These are phyloP conservation scores for Arrhamphus sclerolepis DNA, from an alignment of 2,797 vertebrate genomes.

Conservation along the genomic window DNA sequence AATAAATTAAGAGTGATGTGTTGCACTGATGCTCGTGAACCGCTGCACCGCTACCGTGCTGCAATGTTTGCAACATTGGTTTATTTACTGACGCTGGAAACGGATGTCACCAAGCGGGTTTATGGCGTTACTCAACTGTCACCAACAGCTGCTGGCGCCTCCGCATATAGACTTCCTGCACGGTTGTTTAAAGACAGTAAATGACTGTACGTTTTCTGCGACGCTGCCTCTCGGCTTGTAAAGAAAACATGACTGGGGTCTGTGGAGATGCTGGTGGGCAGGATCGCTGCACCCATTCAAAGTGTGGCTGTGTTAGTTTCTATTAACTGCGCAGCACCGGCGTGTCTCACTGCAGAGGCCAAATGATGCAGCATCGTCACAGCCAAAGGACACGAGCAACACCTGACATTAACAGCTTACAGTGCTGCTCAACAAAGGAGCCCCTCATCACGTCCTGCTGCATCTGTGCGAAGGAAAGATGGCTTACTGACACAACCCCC, in stretches of 20 bases:
- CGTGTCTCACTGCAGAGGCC: conserved; percentile 63
- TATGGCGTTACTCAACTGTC: neutral
- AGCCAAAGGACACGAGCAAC: neutral
- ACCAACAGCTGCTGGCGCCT: neutral
- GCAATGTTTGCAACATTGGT: conserved; percentile 1
- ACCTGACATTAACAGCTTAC: no score
- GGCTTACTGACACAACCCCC: no score
- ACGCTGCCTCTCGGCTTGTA: neutral
- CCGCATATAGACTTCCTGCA: neutral
- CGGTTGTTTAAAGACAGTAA: conserved; percentile 8
- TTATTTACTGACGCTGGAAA: neutral
- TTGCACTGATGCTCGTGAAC: neutral
- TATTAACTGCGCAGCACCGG: conserved; percentile 24
- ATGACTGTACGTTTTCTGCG: conserved; percentile 18
- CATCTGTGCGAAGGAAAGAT: no score
- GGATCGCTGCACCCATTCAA: conserved; percentile 24
- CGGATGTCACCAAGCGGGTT: neutral
- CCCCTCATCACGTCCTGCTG: no score
- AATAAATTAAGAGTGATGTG: neutral
- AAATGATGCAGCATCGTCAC: conserved; percentile 49
- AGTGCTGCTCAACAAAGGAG: no score
- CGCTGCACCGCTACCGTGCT: conserved; percentile 1
- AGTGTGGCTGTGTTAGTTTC: conserved; percentile 26
- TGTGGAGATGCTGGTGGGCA: neutral
- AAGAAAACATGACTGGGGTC: conserved; percentile 10